Evolutionary conservation across 2,113 vertebrate genomes (phyloP).

Genomic region (Otolemur garnettii): DNA sequence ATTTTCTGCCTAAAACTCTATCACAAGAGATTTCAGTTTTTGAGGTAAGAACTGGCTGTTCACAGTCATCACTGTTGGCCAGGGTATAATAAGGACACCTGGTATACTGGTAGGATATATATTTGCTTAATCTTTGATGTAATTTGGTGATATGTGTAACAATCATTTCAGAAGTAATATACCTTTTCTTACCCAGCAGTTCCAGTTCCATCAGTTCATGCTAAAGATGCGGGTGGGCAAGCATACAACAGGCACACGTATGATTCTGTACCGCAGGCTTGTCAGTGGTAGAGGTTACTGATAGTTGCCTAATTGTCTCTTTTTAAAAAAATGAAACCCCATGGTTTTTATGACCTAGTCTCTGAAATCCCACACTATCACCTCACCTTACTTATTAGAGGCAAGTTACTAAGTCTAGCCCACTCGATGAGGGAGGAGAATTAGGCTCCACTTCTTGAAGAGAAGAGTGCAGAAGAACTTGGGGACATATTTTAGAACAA

Average conservation of each 20-base stretch:
- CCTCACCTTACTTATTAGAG: not conserved
- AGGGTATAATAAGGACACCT: not conserved
- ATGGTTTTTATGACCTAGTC: not conserved
- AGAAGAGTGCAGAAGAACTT: not conserved
- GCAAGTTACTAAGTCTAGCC: not conserved
- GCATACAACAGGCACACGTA: not conserved
- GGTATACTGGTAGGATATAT: not conserved
- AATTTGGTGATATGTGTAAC: not conserved
- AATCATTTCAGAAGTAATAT: not conserved
- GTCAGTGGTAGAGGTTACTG: not conserved
- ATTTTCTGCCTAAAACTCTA: not conserved
- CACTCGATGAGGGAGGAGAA: not conserved
- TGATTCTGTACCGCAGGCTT: not conserved
- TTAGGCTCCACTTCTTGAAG: not conserved
- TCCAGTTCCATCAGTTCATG: not conserved
- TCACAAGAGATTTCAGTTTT: not conserved
- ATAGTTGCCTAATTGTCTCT: not conserved
- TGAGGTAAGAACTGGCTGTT: conserved; percentile 16
- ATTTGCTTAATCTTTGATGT: not conserved
- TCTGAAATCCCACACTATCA: not conserved
- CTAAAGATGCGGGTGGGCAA: not conserved
- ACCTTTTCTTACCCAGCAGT: not conserved
- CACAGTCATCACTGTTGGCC: not conserved
- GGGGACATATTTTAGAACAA: not conserved
- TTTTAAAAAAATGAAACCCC: not conserved